Evolutionary conservation across 1,140 invertebrate species (phyloP), one percentile per base, ranked within the genome.

Genomic region (Drosophila mojavensis): DNA sequence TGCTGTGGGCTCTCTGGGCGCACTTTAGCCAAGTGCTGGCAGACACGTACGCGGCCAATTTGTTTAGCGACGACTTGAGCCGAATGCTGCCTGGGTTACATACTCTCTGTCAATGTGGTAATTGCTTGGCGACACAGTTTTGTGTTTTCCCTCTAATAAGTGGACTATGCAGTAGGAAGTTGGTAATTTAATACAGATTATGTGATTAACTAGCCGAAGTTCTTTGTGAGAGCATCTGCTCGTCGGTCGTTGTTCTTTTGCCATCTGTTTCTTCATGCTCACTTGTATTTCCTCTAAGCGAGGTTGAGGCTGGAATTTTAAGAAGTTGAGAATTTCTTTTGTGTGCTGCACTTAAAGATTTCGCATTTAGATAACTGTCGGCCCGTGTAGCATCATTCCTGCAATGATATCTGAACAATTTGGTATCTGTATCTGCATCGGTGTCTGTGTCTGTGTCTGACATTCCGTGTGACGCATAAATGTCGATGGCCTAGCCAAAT

Each of bases 301-400:
- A 33, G 10, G 55, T 39, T 54, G 6, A 26, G 36, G 28, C 43
- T 82, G 71, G 82, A 82, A 83, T 86, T 83, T 86, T 86, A 79
- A 86, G 79, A 70, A 79, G 83, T 55, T 54, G 53, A 50, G 53
- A 63, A 82, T 75, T 75, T 82, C 55, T 60, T 60, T 70, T 82
- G 47, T 56, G 50, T 55, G 73, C 26, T 84, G 83, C 79, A 76
- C 33, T 77, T 43, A 7, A 45, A 89, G 83, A 83, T 86, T 88
- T 74, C 59, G 30, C 36, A 59, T 75, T 75, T 59, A 75, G 72
- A 75, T 75, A 54, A 24, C 5, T 11, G 3, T 4, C 5, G 51
- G 43, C 36, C 47, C 43, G n/a, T 56, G 9, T 36, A 10, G 24
- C 17, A 61, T 33, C 17, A 45, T 62, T 55, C 62, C 61, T 59